Conservation (phyloP, 2,113 vertebrate species). For the Heterochromis multidens region DNA sequence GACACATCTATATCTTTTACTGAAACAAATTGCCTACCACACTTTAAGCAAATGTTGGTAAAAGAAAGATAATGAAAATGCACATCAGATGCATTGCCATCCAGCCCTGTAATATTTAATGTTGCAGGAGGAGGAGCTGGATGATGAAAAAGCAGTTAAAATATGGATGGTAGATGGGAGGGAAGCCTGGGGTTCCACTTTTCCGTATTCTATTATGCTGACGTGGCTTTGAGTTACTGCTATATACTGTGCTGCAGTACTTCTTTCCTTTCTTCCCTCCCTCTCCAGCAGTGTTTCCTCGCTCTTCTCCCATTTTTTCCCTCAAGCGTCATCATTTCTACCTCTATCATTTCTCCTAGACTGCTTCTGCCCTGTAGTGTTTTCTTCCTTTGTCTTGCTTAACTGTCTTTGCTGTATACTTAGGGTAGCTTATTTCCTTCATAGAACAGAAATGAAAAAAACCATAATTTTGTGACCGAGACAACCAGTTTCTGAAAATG, state of each 20-base stretch:
- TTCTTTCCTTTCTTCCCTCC: constrained; percentile 37
- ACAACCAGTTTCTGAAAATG: constrained; percentile 5
- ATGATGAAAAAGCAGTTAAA: constrained; percentile 41
- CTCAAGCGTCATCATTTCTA: constrained; percentile 25
- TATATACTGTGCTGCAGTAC: constrained; percentile 13
- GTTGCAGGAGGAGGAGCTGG: constrained; percentile 21
- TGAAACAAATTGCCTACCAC: not conserved
- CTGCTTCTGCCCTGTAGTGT: not conserved
- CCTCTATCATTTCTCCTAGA: constrained; percentile 34
- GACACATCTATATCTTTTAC: not conserved
- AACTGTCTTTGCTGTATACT: not conserved
- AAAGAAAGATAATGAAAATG: constrained; percentile 2
- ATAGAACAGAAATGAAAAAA: not conserved
- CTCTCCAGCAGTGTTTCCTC: constrained; percentile 14
- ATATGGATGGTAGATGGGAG: constrained; percentile 12
- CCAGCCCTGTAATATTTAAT: constrained; percentile 20
- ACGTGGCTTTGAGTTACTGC: constrained; percentile 65
- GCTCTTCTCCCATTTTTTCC: constrained; percentile 31
- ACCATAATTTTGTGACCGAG: not conserved
- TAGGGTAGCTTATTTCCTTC: not conserved
- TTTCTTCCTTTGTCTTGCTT: not conserved
- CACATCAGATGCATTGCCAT: constrained; percentile 1
- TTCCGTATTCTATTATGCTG: constrained; percentile 61
- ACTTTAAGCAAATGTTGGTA: not conserved
- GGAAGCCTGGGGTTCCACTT: constrained; percentile 56